These are phyloP conservation scores for Ochropleura plecta DNA, from an alignment of 2,888 invertebrate genomes.

Conservation along the genomic window DNA sequence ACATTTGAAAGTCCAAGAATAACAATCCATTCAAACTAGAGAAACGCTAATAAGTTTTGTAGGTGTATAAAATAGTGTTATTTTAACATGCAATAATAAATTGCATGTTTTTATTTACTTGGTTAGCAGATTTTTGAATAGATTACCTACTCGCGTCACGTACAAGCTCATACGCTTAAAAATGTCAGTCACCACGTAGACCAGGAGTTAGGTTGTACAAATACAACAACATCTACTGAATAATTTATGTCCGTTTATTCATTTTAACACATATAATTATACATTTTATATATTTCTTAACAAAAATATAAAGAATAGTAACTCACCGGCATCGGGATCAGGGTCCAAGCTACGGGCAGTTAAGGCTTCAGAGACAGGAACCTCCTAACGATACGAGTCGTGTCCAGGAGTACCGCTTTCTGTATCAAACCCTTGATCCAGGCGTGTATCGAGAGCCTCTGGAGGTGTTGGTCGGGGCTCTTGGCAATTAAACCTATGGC, in stretches of 20 bases:
- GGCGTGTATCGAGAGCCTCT: no score
- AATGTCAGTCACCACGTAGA: constrained; percentile 7
- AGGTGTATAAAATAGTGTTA: background rate
- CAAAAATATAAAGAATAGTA: no score
- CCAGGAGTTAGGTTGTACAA: constrained; percentile 2
- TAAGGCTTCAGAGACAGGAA: no score
- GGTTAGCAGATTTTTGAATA: constrained; percentile 15
- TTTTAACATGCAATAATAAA: background rate
- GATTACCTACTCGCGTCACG: constrained; percentile 13
- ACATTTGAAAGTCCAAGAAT: background rate
- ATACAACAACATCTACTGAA: background rate
- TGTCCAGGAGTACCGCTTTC: no score
- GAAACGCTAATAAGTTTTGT: background rate
- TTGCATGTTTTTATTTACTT: constrained; percentile 8
- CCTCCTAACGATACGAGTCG: no score
- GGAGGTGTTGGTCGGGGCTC: no score
- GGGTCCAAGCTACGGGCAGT: no score
- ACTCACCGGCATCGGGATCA: no score
- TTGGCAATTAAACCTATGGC: no score
- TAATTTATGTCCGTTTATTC: background rate
- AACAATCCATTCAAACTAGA: background rate
- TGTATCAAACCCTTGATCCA: no score
- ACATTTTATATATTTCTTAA: no score
- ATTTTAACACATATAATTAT: no score
- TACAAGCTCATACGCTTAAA: constrained; percentile 13